Evolutionary conservation across 2,888 invertebrate species (phyloP), one percentile per base, ranked within the genome.

Genomic region (Ophion costatus): DNA sequence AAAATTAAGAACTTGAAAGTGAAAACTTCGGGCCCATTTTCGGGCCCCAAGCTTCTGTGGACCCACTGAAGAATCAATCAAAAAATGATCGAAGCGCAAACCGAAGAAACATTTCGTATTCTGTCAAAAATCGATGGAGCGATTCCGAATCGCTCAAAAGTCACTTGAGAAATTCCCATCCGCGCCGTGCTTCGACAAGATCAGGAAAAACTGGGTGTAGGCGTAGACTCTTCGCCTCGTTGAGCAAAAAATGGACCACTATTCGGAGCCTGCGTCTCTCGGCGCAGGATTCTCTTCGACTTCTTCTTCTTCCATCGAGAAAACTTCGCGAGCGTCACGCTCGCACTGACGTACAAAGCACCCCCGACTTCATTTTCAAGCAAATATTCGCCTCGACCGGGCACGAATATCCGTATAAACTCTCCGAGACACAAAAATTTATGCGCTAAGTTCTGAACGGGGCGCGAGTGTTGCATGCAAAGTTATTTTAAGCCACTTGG

Each of bases 171-270:
- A 74, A 63, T 24, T 74, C 20, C n/a, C 38, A 24, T n/a, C n/a
- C 51, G 17, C n/a, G 22, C 6, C 14, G 17, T 67, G 45, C 42
- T 61, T 11, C 74, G 42, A 3, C 17, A 61, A 63, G 42, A 63
- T 56, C 29, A 10, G 42, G 22, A 74, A 74, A 74, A 73, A 74
- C 22, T 74, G 42, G 74, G 74, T 63, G 74, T 63, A 74, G 74
- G 74, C 74, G 33, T 24, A 45, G 74, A 74, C 74, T 74, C 59
- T 61, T 63, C 56, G 61, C 61, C 59, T 22, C 33, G 38, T 42
- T 14, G 38, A 74, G 74, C 14, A 24, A 66, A 74, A 63, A 74
- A 74, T 74, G 74, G 74, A 63, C 74, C 74, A 45, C 63, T 74
- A 63, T 29, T 63, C 74, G 42, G 74, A 74, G 74, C 63, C 74